Evolutionary conservation across 2,113 vertebrate genomes (phyloP).

Genomic region (Corythornis cristatus): DNA sequence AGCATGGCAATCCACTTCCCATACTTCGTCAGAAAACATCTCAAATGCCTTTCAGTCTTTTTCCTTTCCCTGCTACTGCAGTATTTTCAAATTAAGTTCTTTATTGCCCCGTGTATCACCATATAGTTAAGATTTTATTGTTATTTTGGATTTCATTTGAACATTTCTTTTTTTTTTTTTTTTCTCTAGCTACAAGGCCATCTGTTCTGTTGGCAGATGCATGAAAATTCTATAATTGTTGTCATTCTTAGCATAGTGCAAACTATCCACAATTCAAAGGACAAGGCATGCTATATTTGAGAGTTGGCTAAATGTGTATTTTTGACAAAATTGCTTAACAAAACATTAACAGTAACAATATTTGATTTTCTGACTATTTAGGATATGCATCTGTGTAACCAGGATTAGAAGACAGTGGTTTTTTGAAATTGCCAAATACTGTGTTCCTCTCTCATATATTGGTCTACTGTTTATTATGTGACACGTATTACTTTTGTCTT

Average conservation of each 20-base stretch:
- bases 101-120: not conserved
- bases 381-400: constrained; percentile 20
- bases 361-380: constrained; percentile 73
- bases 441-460: not conserved
- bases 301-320: constrained; percentile 70
- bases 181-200: constrained; percentile 64
- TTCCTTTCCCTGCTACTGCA: not conserved
- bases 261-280: constrained; percentile 65
- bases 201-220: constrained; percentile 77
- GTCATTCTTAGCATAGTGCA: constrained; percentile 74
- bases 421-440: constrained; percentile 48
- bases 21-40: not conserved
- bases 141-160: constrained; percentile 17
- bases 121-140: not conserved
- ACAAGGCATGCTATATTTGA: constrained; percentile 52
- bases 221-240: constrained; percentile 72
- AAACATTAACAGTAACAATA: constrained; percentile 71
- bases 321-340: constrained; percentile 75
- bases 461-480: not conserved
- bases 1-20: not conserved
- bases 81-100: not conserved
- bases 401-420: constrained; percentile 57
- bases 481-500: constrained; percentile 13
- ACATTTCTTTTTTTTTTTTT: not conserved
- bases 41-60: not conserved